These are phyloP conservation scores for Caenorhabditis sp. DNA, from an alignment of 2,888 invertebrate species.

Conservation along the genomic window DNA sequence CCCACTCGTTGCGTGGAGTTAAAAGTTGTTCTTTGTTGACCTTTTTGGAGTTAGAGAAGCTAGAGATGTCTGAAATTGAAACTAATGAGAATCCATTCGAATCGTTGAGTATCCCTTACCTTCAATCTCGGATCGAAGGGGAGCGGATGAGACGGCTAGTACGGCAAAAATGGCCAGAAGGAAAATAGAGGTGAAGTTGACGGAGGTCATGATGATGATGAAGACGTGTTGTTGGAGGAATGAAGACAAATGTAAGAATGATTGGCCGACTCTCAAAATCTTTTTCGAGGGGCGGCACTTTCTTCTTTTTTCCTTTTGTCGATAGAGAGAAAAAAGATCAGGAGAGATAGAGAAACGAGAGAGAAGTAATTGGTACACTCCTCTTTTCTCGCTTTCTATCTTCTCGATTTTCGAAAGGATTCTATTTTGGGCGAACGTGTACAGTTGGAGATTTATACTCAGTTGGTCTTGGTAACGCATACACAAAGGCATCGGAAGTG, in stretches of 20 bases:
- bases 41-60: constrained; percentile 44
- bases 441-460: neutral
- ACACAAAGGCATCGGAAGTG: neutral
- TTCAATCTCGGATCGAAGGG: constrained; percentile 27
- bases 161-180: constrained; percentile 26
- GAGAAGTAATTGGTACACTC: constrained; percentile 31
- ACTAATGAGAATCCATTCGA: neutral
- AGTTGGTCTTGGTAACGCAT: constrained; percentile 8
- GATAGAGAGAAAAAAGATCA: constrained; percentile 1
- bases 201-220: constrained; percentile 32
- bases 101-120: constrained; percentile 7
- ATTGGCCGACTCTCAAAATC: constrained; percentile 56
- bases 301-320: constrained; percentile 1
- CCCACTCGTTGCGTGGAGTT: neutral
- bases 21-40: neutral
- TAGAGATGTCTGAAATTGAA: constrained; percentile 42
- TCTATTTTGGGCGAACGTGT: constrained; percentile 35
- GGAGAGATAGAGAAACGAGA: constrained; percentile 18
- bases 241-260: constrained; percentile 15
- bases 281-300: constrained; percentile 29
- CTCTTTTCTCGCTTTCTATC: constrained; percentile 7
- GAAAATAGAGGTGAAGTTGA: neutral
- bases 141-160: constrained; percentile 21
- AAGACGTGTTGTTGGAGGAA: constrained; percentile 16
- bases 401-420: constrained; percentile 50